Base-by-base conservation (phyloP, 2,888 invertebrate genomes). In the Drosophila yooni region DNA sequence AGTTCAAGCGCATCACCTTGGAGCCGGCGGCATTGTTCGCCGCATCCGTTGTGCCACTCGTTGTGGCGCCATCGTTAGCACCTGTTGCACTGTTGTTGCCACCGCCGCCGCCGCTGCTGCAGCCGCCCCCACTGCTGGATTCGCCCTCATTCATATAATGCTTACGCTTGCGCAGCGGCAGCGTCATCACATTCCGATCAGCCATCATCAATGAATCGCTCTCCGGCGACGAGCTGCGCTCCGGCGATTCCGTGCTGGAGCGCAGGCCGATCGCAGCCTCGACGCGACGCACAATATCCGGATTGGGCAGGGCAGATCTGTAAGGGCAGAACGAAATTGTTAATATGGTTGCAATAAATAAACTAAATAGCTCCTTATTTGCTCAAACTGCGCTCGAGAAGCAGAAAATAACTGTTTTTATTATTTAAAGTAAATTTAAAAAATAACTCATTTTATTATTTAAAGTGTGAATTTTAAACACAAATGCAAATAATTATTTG, bases 161-260 rank as follows among this genome's bases (percentile, higher is more conserved):
- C 92, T 96, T 97, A 71, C 97, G 95, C 93, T 97, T 97, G 70
- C 97, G 94, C 6, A 96, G 95, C 6, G 97, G 97, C 77, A 97
- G 93, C 69, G 95, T 96, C 91, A 94, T 94, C 67, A 94, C 94
- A 88, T 95, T 95, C 31, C 95, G 94, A 73, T 94, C 94, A 5
- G 93, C 93, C 81, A 94, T 92, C 89, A 93, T 92, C 51, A 94
- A 91, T 50, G 94, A 94, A 54, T 94, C 93, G 59, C 94, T 94
- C 83, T 95, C 94, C 1, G 95, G 94, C 25, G 94, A 94, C 33
- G 93, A 93, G 25, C 94, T 93, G 18, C 94, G 94, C 10, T 92
- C 92, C 1, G 93, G 93, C 29, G 93, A 93, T 78, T 93, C 93
- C 0, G 92, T 92, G n/a, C 93, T 93, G 10, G 95, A 95, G 78